Evolutionary conservation across 2,888 invertebrate species (phyloP), one percentile per base, ranked within the genome.

Genomic region (Eupithecia subfuscata): DNA sequence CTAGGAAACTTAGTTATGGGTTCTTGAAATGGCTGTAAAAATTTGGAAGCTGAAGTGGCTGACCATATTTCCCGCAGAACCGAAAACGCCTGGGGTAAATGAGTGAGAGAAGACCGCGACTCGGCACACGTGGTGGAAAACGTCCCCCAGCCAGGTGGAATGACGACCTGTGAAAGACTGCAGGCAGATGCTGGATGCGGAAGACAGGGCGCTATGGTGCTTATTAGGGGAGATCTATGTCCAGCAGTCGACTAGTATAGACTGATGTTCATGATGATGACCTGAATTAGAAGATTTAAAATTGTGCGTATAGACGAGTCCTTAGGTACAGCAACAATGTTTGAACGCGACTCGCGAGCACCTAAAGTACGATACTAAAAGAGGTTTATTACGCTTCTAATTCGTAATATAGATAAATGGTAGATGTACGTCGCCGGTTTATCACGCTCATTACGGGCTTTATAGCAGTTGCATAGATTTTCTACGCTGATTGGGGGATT

Each of bases 351-450:
- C 74, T 73, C 72, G 72, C 72, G 74, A 75, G 77, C 77, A 76
- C 70, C 73, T 73, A 71, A 78, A 78, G 75, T 73, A 73, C 71
- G 73, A 76, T 70, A 78, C 77, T 79, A 73, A 77, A 79, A 68
- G 69, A 65, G 75, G 75, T 75, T 75, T 75, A 78, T 74, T 78
- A 70, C 73, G 34, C 65, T 78, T 78, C 74, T 75, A 75, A 78
- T 78, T 78, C 74, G 78, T 78, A 75, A 78, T 75, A 78, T 75
- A 75, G 75, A 75, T 77, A 77, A 75, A 77, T 77, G 70, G 75
- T 75, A 69, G 70, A 64, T 77, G 77, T 77, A 71, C 73, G 75
- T 77, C 75, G 71, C 65, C 69, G 64, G 75, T 77, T 75, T 77
- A 77, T 77, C 77, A 75, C 73, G 48, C 75, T 64, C 74, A 75